A percentile compares a stretch with the other conserved stretches of the same genome.
Evolutionary conservation across 2,888 invertebrate genomes (phyloP).

Genomic region (Hirudinaria manillensis): DNA sequence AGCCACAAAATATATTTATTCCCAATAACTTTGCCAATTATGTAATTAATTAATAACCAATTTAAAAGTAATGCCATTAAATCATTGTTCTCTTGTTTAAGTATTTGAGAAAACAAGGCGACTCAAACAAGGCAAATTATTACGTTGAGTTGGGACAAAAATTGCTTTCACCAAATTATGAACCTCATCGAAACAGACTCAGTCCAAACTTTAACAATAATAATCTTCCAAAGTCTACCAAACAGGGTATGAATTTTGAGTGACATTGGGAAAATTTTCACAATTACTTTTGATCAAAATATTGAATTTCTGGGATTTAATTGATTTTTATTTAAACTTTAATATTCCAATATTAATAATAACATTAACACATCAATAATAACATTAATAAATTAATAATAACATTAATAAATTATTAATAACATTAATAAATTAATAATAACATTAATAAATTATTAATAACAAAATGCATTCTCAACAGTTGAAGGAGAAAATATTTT

Average conservation of each 20-base stretch:
- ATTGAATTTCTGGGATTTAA: not conserved
- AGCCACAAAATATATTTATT: no score
- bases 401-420: no score
- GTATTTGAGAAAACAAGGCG: constrained; percentile 7
- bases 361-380: no score
- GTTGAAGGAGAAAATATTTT: not conserved
- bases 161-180: not conserved
- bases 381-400: no score
- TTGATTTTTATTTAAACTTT: not conserved
- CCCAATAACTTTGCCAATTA: no score
- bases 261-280: not conserved
- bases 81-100: not conserved
- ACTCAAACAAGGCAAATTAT: not conserved
- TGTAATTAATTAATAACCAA: no score
- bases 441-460: not conserved
- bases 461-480: constrained; percentile 25
- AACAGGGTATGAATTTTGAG: not conserved
- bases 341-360: no score
- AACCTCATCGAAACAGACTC: not conserved
- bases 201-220: not conserved
- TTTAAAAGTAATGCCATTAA: no score
- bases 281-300: not conserved
- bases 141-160: not conserved
- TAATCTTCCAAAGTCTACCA: not conserved
- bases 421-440: not conserved